A percentile compares a stretch with the other conserved stretches of the same genome.
phyloP scores from a whole-genome alignment of 2,113 vertebrate genomes.

The Mohoua ochrocephala region DNA sequence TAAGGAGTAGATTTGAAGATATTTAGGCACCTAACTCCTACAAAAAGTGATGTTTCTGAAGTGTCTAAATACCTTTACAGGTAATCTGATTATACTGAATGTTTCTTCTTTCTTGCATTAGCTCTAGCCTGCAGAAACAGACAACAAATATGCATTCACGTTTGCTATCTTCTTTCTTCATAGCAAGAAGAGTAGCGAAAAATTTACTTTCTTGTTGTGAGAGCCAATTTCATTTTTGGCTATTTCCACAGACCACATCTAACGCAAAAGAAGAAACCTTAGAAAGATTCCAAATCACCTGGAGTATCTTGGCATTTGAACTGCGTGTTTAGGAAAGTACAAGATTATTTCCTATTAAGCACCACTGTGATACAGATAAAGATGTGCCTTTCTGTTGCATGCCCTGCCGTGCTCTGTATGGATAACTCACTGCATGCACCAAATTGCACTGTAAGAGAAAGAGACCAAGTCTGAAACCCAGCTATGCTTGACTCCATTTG shows the following conservation, averaged over 20 bases:
- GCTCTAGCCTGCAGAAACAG: neutral
- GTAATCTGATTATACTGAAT: neutral
- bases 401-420: neutral
- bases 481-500: neutral
- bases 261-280: neutral
- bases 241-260: neutral
- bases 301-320: neutral
- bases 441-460: neutral
- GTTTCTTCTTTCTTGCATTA: neutral
- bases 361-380: neutral
- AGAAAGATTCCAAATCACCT: neutral
- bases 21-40: neutral
- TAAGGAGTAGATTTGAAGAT: neutral
- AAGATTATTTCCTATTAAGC: neutral
- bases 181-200: neutral
- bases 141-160: neutral
- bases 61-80: neutral
- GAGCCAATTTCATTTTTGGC: neutral
- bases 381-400: neutral
- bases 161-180: neutral
- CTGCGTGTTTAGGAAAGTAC: neutral
- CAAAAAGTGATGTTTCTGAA: neutral
- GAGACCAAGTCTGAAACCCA: neutral
- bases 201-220: neutral
- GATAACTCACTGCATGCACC: neutral